These are phyloP conservation scores for Podabrus alpinus DNA, from an alignment of 2,888 invertebrate species.

Conservation along the genomic window DNA sequence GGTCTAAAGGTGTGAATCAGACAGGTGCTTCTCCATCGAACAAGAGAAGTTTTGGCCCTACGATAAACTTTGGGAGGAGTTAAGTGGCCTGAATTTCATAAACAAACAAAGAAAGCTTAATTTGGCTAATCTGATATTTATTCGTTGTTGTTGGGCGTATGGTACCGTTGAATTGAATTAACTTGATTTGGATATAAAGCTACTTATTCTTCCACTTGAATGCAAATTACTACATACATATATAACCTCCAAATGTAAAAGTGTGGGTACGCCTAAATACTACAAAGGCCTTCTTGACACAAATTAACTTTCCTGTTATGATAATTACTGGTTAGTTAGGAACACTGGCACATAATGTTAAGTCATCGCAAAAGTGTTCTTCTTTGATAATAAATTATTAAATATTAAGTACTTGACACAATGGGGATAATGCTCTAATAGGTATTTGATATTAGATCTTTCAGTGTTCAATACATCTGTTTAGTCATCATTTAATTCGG, in stretches of 20 bases:
- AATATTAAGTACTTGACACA: neutral
- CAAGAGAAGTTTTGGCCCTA: neutral
- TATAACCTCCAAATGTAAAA: neutral
- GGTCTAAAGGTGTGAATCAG: neutral
- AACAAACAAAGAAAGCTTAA: neutral
- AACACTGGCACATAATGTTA: neutral
- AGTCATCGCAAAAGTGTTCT: neutral
- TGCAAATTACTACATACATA: neutral
- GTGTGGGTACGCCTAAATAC: neutral
- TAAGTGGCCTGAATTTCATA: too few relatives aligned
- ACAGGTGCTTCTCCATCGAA: neutral
- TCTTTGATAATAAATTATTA: neutral
- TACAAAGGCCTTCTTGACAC: neutral
- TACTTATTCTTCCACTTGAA: neutral
- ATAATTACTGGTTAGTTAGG: neutral
- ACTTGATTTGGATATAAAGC: neutral
- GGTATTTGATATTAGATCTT: neutral
- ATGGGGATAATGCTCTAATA: neutral
- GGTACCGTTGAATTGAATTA: neutral
- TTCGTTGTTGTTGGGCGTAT: neutral
- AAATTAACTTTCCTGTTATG: conserved; percentile 1
- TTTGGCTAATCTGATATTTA: neutral
- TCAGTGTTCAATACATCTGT: neutral
- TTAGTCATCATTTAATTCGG: neutral
- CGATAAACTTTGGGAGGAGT: too few relatives aligned